phyloP scores from a whole-genome alignment of 2,797 vertebrate genomes.

The Danio choprae region DNA sequence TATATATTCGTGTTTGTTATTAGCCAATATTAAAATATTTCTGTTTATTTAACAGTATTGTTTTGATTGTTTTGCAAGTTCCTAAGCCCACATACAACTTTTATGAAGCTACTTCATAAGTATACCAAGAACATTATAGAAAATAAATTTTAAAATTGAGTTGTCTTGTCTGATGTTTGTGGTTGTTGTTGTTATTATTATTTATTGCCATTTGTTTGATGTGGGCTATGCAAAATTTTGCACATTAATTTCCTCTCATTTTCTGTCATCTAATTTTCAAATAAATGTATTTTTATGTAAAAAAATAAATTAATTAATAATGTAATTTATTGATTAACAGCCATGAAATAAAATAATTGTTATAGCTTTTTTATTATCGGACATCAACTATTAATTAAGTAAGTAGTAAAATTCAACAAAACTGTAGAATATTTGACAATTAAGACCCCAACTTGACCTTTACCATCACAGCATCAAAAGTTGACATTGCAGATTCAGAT shows the following conservation, averaged over 20 bases:
- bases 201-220: neutral
- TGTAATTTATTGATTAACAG: too few species aligned
- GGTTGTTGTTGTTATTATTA: neutral
- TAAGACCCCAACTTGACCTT: neutral
- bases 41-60: too few species aligned
- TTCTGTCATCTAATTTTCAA: neutral
- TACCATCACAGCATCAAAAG: neutral
- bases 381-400: too few species aligned
- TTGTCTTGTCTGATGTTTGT: too few species aligned
- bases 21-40: neutral
- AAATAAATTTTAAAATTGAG: neutral
- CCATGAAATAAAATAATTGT: too few species aligned
- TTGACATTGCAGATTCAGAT: constrained; percentile 5
- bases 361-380: too few species aligned
- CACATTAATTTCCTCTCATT: neutral
- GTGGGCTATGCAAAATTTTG: too few species aligned
- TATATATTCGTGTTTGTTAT: neutral
- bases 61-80: too few species aligned
- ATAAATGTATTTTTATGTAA: neutral
- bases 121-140: neutral
- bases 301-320: too few species aligned
- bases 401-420: neutral
- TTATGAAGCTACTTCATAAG: too few species aligned
- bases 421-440: neutral
- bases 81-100: too few species aligned